Conservation (phyloP, 2,797 vertebrate genomes). For the Eurystomus glaucurus region DNA sequence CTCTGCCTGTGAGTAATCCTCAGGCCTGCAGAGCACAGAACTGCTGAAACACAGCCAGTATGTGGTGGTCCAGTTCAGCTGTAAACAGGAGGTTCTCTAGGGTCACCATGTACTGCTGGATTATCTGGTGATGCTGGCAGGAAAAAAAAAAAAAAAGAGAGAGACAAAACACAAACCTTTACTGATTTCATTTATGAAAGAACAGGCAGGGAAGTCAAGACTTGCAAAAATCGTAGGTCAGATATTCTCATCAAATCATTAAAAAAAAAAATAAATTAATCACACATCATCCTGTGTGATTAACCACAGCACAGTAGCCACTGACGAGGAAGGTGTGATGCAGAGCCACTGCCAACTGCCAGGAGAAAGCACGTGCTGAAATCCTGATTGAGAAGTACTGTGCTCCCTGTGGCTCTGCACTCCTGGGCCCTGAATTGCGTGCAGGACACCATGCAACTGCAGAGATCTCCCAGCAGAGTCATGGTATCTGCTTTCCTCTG, state of each 20-base stretch:
- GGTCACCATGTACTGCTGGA: slow-evolving; percentile 99
- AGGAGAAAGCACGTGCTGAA: background rate
- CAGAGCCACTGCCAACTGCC: background rate
- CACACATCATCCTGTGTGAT: too few relatives aligned
- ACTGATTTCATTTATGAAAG: background rate
- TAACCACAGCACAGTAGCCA: background rate
- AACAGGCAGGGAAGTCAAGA: background rate
- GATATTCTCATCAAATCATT: background rate
- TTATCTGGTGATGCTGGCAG: slow-evolving; percentile 94
- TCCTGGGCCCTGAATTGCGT: accelerated
- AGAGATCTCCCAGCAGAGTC: background rate
- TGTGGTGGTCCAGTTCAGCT: slow-evolving; percentile 96
- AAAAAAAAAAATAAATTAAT: too few relatives aligned
- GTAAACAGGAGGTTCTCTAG: slow-evolving; percentile 99
- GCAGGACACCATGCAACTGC: background rate
- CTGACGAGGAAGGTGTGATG: background rate
- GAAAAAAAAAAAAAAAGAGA: background rate
- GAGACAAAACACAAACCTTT: background rate
- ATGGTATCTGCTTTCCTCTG: background rate
- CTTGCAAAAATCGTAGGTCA: background rate
- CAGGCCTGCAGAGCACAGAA: slow-evolving; percentile 97
- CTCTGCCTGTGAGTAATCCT: slow-evolving; percentile 47
- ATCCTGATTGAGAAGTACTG: background rate
- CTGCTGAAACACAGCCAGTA: slow-evolving; percentile 97
- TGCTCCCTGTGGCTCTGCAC: background rate